These are phyloP conservation scores for Nephrocerus scutellatus DNA, from an alignment of 2,888 invertebrate genomes.

Conservation along the genomic window DNA sequence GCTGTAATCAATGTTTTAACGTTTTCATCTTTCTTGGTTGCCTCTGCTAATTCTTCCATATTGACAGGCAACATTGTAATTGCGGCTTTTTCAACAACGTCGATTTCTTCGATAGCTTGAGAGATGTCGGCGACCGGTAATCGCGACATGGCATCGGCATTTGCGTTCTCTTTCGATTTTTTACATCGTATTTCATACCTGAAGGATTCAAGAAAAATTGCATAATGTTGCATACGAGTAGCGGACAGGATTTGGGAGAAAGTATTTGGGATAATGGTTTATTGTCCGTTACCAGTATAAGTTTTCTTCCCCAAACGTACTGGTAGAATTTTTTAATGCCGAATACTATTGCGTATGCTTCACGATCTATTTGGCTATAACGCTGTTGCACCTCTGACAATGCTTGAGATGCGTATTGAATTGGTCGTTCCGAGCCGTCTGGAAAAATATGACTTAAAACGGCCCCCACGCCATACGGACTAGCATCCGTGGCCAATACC, in stretches of 20 bases:
- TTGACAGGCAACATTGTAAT: slow-evolving; percentile 19
- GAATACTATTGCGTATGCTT: slow-evolving; percentile 38
- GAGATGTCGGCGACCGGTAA: slow-evolving; percentile 11
- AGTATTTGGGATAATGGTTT: slow-evolving; percentile 24
- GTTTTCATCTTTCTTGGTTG: slow-evolving; percentile 10
- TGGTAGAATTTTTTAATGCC: slow-evolving; percentile 40
- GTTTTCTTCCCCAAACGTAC: slow-evolving; percentile 37
- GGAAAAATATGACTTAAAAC: slow-evolving; percentile 34
- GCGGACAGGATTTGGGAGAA: slow-evolving; percentile 21
- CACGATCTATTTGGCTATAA: slow-evolving; percentile 21
- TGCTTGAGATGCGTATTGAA: slow-evolving; percentile 37
- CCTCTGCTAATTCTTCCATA: slow-evolving; percentile 5
- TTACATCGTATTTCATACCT: slow-evolving; percentile 20
- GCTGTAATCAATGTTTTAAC: slow-evolving; percentile 9
- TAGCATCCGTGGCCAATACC: slow-evolving; percentile 31
- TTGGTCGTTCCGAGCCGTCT: slow-evolving; percentile 38
- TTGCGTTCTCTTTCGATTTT: slow-evolving; percentile 18
- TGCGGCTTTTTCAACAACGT: slow-evolving; percentile 14
- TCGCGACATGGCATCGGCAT: slow-evolving; percentile 23
- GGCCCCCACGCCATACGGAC: slow-evolving; percentile 28
- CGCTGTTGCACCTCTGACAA: slow-evolving; percentile 19
- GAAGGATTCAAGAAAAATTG: slow-evolving; percentile 22
- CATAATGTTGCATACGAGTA: slow-evolving; percentile 24
- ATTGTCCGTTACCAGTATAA: slow-evolving; percentile 26
- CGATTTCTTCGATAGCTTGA: slow-evolving; percentile 8